Percentiles rank a stretch among this genome's conserved stretches.
Evolutionary conservation across 92 coral and sea anemone species (phyloP).

Genomic region (Desmophyllum pertusum): DNA sequence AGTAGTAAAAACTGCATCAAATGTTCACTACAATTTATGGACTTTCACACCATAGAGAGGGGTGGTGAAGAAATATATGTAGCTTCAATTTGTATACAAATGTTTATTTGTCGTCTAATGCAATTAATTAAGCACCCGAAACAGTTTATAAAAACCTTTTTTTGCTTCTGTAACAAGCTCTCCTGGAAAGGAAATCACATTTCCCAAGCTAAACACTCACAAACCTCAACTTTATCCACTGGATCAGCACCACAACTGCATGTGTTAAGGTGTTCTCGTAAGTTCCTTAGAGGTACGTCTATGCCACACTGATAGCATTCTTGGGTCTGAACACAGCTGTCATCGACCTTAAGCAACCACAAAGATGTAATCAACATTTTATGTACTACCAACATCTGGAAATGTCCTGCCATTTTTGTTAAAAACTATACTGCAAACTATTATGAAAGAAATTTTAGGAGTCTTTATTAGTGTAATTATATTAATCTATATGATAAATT

Average conservation of each 20-base stretch:
- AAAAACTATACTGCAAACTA: no score
- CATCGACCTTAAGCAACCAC: constrained; percentile 5
- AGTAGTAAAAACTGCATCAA: no score
- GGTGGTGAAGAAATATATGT: no score
- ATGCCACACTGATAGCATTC: constrained; percentile 15
- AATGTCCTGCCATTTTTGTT: no score
- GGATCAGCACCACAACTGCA: constrained; percentile 5
- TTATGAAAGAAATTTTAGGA: no score
- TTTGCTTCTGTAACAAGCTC: neutral
- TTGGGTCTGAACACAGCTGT: constrained; percentile 1
- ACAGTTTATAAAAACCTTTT: neutral
- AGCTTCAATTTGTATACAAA: no score
- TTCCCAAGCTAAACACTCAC: no score
- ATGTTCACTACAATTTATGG: constrained; percentile 10
- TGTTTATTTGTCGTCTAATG: no score
- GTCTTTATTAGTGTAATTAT: constrained; percentile 1
- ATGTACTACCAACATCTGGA: no score
- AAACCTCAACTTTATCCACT: constrained; percentile 1
- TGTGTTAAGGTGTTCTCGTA: constrained; percentile 8
- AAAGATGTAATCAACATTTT: no score
- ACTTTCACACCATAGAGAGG: no score
- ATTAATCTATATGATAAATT: neutral
- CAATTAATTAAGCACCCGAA: neutral
- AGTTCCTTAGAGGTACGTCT: constrained; percentile 12
- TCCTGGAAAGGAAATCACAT: no score